A percentile compares a stretch with the other conserved stretches of the same genome.
These are phyloP conservation scores for Drosophila pandora DNA, from an alignment of 1,140 invertebrate species.

Conservation along the genomic window DNA sequence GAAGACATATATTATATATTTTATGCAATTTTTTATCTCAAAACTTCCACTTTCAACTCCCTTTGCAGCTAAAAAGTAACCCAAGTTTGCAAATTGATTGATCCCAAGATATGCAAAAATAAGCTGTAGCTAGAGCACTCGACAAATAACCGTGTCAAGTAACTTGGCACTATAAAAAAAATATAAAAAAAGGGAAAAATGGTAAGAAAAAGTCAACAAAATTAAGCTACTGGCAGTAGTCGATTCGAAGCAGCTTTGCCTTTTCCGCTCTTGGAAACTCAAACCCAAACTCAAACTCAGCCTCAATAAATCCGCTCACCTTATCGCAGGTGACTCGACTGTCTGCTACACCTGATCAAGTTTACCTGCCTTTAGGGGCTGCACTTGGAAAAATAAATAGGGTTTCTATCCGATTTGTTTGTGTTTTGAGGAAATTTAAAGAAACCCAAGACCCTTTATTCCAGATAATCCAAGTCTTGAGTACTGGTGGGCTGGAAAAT, in stretches of 20 bases:
- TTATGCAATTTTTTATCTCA: too few relatives aligned
- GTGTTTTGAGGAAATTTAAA: too few relatives aligned
- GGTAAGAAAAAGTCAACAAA: slow-evolving; percentile 13
- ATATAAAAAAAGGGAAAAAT: background rate
- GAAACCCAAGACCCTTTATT: too few relatives aligned
- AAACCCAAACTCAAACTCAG: slow-evolving; percentile 9
- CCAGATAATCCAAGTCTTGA: too few relatives aligned
- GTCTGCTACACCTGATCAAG: slow-evolving; percentile 38
- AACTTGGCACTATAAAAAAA: background rate
- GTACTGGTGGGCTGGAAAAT: too few relatives aligned
- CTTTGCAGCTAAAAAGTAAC: background rate
- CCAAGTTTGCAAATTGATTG: slow-evolving; percentile 28
- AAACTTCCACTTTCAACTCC: background rate
- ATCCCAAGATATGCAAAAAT: slow-evolving; percentile 33
- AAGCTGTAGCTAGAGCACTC: slow-evolving; percentile 24
- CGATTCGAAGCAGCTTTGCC: slow-evolving; percentile 38
- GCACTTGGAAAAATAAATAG: background rate
- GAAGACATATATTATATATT: background rate
- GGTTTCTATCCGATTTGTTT: too few relatives aligned
- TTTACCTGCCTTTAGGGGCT: background rate
- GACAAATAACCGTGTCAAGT: slow-evolving; percentile 11
- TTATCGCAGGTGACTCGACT: slow-evolving; percentile 40
- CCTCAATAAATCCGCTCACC: slow-evolving; percentile 42
- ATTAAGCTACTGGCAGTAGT: slow-evolving; percentile 42
- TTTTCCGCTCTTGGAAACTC: slow-evolving; percentile 1